Conservation (phyloP, 35 echinoderm and acorn worm genomes). For the Patiria miniata region DNA sequence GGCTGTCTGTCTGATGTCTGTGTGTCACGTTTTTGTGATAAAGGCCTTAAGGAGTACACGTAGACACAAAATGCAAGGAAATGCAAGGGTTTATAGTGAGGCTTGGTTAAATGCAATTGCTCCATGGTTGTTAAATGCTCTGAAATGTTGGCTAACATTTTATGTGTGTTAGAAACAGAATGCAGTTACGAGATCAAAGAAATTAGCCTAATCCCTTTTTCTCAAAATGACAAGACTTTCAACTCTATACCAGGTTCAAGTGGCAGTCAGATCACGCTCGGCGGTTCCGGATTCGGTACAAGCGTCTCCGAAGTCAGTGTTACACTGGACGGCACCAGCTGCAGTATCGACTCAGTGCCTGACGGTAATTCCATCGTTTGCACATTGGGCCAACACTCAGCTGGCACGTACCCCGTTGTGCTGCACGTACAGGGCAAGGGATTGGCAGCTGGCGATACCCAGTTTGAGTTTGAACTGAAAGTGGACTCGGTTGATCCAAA, state of each 20-base stretch:
- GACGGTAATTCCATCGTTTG: conserved; percentile 45
- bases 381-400: conserved; percentile 60
- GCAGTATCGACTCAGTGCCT: conserved; percentile 44
- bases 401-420: conserved; percentile 60
- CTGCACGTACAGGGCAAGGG: conserved; percentile 57
- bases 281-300: conserved; percentile 52
- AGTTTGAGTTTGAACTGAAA: conserved; percentile 68
- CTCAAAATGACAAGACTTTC: too few relatives aligned
- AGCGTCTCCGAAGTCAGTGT: conserved; percentile 33
- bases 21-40: too few relatives aligned
- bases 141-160: too few relatives aligned
- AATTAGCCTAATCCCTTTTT: too few relatives aligned
- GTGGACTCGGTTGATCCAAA: conserved; percentile 17
- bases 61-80: too few relatives aligned
- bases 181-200: too few relatives aligned
- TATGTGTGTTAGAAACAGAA: too few relatives aligned
- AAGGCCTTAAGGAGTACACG: too few relatives aligned
- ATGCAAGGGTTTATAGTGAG: too few relatives aligned
- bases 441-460: not conserved
- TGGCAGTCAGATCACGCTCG: conserved; percentile 73
- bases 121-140: too few relatives aligned
- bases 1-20: too few relatives aligned
- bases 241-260: not conserved
- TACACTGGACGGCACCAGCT: conserved; percentile 63
- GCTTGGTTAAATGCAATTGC: too few relatives aligned